These are phyloP conservation scores for Mionectes olivaceus DNA, from an alignment of 2,797 vertebrate species.

Conservation along the genomic window DNA sequence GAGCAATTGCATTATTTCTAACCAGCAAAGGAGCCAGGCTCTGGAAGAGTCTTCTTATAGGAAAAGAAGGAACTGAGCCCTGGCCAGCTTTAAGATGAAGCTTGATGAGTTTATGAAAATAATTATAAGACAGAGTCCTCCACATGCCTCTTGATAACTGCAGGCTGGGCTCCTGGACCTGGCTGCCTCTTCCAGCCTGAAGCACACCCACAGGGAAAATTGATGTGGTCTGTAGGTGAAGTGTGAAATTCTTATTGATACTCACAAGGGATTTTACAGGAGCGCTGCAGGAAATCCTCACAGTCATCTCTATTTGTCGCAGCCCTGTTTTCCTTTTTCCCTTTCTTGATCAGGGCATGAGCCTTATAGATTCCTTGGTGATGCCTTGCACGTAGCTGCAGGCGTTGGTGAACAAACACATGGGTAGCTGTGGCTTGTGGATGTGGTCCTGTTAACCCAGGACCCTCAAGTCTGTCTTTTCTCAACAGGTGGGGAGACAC, in stretches of 20 bases:
- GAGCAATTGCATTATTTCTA: slow-evolving; percentile 51
- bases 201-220: not conserved
- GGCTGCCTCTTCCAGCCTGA: not conserved
- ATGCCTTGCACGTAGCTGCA: not conserved
- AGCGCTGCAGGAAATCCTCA: not conserved
- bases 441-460: not conserved
- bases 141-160: not conserved
- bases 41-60: slow-evolving; percentile 13
- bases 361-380: not conserved
- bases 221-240: not conserved
- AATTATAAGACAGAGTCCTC: slow-evolving; percentile 13
- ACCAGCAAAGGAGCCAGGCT: not conserved
- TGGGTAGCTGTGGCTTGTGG: not conserved
- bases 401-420: not conserved
- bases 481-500: not conserved
- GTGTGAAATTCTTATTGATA: not conserved
- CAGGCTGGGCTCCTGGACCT: not conserved
- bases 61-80: slow-evolving; percentile 23
- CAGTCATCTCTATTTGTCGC: not conserved
- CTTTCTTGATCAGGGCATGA: not conserved
- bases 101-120: slow-evolving; percentile 28
- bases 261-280: not conserved
- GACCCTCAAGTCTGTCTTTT: not conserved
- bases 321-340: not conserved
- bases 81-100: slow-evolving; percentile 28